A percentile compares a stretch with the other conserved stretches of the same genome.
These are phyloP conservation scores for Eublepharis macularius DNA, from an alignment of 2,113 vertebrate species.

Conservation along the genomic window DNA sequence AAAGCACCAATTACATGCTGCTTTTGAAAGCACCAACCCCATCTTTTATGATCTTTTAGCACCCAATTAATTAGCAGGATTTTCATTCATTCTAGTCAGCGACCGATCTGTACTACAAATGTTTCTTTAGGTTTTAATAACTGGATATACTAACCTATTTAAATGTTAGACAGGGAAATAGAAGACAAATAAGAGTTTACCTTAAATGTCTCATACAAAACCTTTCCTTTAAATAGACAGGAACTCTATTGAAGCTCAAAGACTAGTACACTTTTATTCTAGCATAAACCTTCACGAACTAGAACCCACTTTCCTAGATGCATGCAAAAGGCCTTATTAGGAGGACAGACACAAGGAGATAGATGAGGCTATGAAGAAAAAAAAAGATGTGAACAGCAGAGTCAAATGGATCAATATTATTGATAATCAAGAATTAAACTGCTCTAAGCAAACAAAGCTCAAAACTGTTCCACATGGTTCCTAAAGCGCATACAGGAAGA, in stretches of 20 bases:
- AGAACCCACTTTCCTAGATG: too few relatives aligned
- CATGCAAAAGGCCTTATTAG: too few relatives aligned
- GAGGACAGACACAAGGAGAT: too few relatives aligned
- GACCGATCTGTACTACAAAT: neutral
- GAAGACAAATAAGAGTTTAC: too few relatives aligned
- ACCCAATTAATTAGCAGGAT: constrained; percentile 13
- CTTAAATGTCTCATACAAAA: too few relatives aligned
- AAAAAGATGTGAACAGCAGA: too few relatives aligned
- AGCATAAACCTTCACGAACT: too few relatives aligned
- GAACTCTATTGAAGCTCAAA: too few relatives aligned
- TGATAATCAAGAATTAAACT: neutral
- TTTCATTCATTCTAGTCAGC: constrained; percentile 9
- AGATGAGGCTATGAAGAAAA: too few relatives aligned
- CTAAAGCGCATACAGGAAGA: neutral
- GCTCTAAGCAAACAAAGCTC: neutral
- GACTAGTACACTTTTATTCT: too few relatives aligned
- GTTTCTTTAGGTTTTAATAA: neutral
- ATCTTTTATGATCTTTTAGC: constrained; percentile 44
- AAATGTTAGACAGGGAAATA: constrained; percentile 12
- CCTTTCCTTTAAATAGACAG: too few relatives aligned
- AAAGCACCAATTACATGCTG: constrained; percentile 40
- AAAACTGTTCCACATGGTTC: neutral
- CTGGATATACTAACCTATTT: constrained; percentile 4
- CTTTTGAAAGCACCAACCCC: constrained; percentile 35
- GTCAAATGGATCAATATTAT: accelerated